phyloP scores from a whole-genome alignment of 2,113 vertebrate genomes.

The Girardinichthys multiradiatus region DNA sequence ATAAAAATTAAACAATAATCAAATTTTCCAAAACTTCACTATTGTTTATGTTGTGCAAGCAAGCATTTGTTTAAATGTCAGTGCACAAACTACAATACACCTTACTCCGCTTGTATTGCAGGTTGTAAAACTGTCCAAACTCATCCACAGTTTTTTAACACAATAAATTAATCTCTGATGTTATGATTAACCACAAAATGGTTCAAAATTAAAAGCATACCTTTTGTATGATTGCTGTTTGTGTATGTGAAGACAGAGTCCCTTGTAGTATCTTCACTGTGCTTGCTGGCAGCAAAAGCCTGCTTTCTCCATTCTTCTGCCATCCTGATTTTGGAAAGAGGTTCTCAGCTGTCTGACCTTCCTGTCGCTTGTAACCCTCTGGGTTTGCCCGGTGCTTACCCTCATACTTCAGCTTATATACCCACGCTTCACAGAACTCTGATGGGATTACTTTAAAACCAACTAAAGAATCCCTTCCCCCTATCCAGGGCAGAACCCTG shows the following conservation, averaged over 20 bases:
- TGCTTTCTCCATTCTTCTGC: conserved; percentile 80
- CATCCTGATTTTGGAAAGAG: conserved; percentile 69
- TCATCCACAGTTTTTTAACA: no score
- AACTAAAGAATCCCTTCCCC: background rate
- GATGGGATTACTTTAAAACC: conserved; percentile 60
- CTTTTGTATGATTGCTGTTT: conserved; percentile 86
- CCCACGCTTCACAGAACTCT: conserved; percentile 22
- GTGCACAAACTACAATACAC: no score
- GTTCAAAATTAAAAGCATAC: conserved; percentile 63
- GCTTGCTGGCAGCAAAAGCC: conserved; percentile 75
- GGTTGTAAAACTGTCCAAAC: no score
- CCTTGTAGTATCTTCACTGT: conserved; percentile 82
- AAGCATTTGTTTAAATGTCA: no score
- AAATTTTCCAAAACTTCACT: no score
- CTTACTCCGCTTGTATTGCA: no score
- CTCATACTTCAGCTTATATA: conserved; percentile 67
- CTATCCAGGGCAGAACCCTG: background rate
- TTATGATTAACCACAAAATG: no score
- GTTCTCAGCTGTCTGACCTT: conserved; percentile 21
- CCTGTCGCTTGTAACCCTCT: conserved; percentile 38
- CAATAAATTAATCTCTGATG: no score
- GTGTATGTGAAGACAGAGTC: conserved; percentile 81
- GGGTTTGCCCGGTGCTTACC: conserved; percentile 1
- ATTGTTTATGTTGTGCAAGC: no score
- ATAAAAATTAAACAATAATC: no score